phyloP scores from a whole-genome alignment of 2,888 invertebrate genomes.

The Margaritifera margaritifera region DNA sequence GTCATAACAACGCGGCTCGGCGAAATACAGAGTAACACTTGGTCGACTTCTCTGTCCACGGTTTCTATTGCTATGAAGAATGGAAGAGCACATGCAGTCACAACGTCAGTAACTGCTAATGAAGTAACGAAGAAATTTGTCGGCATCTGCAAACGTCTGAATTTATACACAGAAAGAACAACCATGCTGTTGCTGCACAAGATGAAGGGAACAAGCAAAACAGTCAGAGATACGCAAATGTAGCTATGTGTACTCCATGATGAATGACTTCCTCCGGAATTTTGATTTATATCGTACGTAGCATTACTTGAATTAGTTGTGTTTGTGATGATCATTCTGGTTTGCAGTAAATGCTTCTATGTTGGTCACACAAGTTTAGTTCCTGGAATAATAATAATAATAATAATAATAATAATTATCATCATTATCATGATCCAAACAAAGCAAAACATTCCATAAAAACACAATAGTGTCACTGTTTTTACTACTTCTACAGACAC shows the following conservation, averaged over 20 bases:
- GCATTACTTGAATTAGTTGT: too few species aligned
- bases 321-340: too few species aligned
- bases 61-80: constrained; percentile 74
- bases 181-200: constrained; percentile 78
- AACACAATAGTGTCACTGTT: too few species aligned
- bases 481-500: too few species aligned
- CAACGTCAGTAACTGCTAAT: constrained; percentile 78
- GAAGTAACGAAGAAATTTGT: constrained; percentile 79
- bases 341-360: too few species aligned
- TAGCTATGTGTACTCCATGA: constrained; percentile 18
- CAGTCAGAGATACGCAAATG: constrained; percentile 19
- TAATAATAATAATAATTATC: too few species aligned
- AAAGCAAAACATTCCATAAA: too few species aligned
- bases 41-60: constrained; percentile 51
- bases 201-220: constrained; percentile 74
- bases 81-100: constrained; percentile 78
- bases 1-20: constrained; percentile 78
- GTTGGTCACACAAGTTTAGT: too few species aligned
- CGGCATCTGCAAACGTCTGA: constrained; percentile 78
- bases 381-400: too few species aligned
- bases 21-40: constrained; percentile 75
- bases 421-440: too few species aligned
- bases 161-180: constrained; percentile 77
- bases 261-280: background rate
- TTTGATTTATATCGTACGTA: too few species aligned